Evolutionary conservation across 2,797 vertebrate species (phyloP).

Genomic region (Naso thynnoides): DNA sequence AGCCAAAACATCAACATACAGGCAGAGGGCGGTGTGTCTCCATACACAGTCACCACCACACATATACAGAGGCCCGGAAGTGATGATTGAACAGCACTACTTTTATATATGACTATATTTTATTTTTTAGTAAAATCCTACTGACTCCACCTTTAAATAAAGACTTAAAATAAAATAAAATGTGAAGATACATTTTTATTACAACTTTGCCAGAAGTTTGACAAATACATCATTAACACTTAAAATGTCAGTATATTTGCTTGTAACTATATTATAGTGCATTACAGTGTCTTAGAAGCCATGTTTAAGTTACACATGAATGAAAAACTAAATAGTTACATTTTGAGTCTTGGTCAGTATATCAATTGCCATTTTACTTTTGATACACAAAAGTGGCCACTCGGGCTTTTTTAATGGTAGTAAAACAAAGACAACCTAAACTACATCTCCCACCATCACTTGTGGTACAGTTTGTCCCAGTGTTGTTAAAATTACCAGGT

Average conservation of each 20-base stretch:
- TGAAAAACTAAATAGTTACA: neutral
- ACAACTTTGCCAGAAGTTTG: neutral
- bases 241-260: neutral
- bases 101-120: no score
- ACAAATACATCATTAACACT: neutral
- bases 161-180: neutral
- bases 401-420: neutral
- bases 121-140: no score
- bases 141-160: no score
- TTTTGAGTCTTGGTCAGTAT: neutral
- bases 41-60: no score
- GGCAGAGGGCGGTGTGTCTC: no score
- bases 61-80: no score
- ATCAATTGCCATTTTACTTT: neutral
- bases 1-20: no score
- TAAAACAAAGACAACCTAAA: neutral
- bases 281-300: neutral
- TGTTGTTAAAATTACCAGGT: slow-evolving; percentile 1
- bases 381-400: neutral
- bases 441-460: neutral
- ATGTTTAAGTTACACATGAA: neutral
- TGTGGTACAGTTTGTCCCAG: no score
- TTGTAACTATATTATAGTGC: neutral
- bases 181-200: neutral
- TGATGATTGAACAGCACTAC: no score